phyloP scores from a whole-genome alignment of 2,888 invertebrate genomes.

The Alviniconcha strummeri region DNA sequence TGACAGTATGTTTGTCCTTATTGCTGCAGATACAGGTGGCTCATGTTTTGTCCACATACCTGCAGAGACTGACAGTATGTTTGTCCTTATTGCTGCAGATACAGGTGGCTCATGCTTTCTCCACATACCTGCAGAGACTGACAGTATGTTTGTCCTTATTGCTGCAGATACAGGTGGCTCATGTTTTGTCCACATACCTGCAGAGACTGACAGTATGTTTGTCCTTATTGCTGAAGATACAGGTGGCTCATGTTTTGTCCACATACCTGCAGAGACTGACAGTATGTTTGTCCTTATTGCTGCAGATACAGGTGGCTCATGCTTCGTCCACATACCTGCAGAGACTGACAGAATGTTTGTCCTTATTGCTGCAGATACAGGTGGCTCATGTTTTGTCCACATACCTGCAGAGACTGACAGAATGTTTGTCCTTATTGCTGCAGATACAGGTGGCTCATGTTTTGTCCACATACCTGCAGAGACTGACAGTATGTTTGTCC shows the following conservation, averaged over 20 bases:
- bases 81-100: too few species aligned
- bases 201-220: background rate
- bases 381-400: slow-evolving; percentile 77
- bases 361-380: slow-evolving; percentile 80
- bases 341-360: background rate
- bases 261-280: background rate
- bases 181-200: background rate
- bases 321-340: background rate
- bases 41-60: too few species aligned
- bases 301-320: background rate
- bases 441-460: background rate
- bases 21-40: too few species aligned
- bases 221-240: slow-evolving; percentile 78
- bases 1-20: too few species aligned
- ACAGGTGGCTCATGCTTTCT: background rate
- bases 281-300: background rate
- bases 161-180: background rate
- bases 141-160: background rate
- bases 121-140: background rate
- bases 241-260: slow-evolving; percentile 80
- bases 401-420: background rate
- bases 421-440: background rate
- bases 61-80: too few species aligned
- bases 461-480: too few species aligned
- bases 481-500: too few species aligned